Base-by-base conservation (phyloP, 2,113 vertebrate genomes). In the Cricetomys ansorgei region DNA sequence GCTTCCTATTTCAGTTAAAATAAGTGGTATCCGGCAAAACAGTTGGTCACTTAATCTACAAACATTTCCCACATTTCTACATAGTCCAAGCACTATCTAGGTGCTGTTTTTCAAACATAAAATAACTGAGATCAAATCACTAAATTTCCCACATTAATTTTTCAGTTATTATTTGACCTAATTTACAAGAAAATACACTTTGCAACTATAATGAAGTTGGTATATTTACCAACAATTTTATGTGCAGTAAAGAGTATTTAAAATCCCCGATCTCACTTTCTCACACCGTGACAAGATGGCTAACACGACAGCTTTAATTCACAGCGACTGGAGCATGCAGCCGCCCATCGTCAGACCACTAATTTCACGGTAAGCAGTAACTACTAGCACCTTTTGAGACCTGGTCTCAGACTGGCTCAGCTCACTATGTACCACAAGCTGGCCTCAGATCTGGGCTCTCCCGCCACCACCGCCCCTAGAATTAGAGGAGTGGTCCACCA, bases 1-100 rank as follows among this genome's bases (percentile, higher is more conserved):
- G 37, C 4, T 91, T 77, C 34, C 91, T 85, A 72, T 45, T 95
- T 69, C n/a, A 88, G 72, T 76, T 94, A 88, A 94, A 97, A 45
- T 84, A 72, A 77, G 29, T n/a, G 76, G 43, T 45, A 77, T 43
- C 69, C 29, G 94, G 31, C 75, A 94, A 57, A 86, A 59, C 15
- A 94, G 37, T 3, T 89, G 10, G 34, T 96, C 45, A 55, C 76
- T 88, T 83, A 96, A 67, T 91, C 59, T 73, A 79, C 43, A 94
- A 83, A 75, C 62, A 87, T 69, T 85, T 91, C 77, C 0, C 87
- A 29, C 91, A 92, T 91, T 83, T 93, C 37, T 75, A 89, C 10
- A 84, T 1, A 75, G 53, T 45, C 21, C 50, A 92, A 23, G 25
- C 5, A 87, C 31, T 88, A 29, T 86, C 34, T 62, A 88, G n/a